Percentiles rank a stretch among this genome's conserved stretches.
These are phyloP conservation scores for Adelosebastes latens DNA, from an alignment of 2,797 vertebrate genomes.

Conservation along the genomic window DNA sequence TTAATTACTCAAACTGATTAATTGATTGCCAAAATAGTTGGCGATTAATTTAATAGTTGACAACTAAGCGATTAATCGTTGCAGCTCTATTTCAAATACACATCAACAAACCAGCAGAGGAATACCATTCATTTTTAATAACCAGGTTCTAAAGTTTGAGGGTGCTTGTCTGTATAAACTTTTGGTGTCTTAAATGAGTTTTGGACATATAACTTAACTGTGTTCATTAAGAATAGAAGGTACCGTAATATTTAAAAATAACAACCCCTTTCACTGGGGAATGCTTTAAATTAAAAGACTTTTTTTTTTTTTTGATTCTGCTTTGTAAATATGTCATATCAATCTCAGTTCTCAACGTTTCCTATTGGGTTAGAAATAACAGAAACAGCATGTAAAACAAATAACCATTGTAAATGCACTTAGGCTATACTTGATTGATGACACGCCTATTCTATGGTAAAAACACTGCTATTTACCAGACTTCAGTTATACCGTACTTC, in stretches of 20 bases:
- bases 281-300: neutral
- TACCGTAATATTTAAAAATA: neutral
- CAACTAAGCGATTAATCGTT: too few species aligned
- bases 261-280: neutral
- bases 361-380: neutral
- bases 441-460: neutral
- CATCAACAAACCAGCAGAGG: neutral
- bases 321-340: neutral
- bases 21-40: too few species aligned
- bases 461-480: neutral
- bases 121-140: neutral
- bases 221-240: neutral
- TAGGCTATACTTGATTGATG: neutral
- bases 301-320: neutral
- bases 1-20: too few species aligned
- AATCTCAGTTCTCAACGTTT: neutral
- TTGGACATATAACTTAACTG: neutral
- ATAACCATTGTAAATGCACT: neutral
- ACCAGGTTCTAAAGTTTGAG: neutral
- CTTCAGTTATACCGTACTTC: neutral
- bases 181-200: neutral
- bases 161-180: neutral
- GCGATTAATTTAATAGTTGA: too few species aligned
- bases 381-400: neutral
- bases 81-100: neutral